A percentile compares a stretch with the other conserved stretches of the same genome.
Evolutionary conservation across 2,113 vertebrate species (phyloP).

Genomic region (Plecturocebus donacophilus): DNA sequence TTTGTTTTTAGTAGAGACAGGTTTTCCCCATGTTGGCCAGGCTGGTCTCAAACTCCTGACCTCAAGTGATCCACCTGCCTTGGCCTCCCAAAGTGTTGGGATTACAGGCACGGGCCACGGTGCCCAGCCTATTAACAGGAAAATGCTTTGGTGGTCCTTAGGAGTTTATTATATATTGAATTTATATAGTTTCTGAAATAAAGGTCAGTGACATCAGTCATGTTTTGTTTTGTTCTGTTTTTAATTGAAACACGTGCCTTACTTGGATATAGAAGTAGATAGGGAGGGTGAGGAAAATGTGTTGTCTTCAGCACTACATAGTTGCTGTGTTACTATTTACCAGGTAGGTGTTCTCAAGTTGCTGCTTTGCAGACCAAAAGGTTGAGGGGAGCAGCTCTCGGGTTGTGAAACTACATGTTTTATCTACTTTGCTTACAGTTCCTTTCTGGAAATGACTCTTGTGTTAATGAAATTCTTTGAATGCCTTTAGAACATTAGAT

Average conservation of each 20-base stretch:
- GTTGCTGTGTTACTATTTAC: background rate
- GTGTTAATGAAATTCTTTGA: conserved; percentile 23
- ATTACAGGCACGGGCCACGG: too few species aligned
- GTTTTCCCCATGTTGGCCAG: too few species aligned
- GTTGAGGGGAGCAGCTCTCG: background rate
- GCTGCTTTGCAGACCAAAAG: background rate
- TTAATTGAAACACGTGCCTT: background rate
- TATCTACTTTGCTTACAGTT: background rate
- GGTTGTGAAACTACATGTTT: background rate
- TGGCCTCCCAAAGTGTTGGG: too few species aligned
- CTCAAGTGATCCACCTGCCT: too few species aligned
- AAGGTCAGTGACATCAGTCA: background rate
- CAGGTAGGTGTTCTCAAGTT: background rate
- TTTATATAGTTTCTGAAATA: conserved; percentile 35
- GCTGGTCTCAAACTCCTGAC: too few species aligned
- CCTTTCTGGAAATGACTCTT: background rate
- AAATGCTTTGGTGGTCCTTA: conserved; percentile 3
- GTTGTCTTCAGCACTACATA: background rate
- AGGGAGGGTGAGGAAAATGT: background rate
- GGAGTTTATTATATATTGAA: background rate
- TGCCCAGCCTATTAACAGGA: background rate
- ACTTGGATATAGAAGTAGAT: background rate
- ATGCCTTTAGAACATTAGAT: background rate
- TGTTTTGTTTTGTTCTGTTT: background rate
- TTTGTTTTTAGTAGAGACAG: too few species aligned